Base-by-base conservation (phyloP, 2,113 vertebrate species). In the Oreochromis tanganicae region DNA sequence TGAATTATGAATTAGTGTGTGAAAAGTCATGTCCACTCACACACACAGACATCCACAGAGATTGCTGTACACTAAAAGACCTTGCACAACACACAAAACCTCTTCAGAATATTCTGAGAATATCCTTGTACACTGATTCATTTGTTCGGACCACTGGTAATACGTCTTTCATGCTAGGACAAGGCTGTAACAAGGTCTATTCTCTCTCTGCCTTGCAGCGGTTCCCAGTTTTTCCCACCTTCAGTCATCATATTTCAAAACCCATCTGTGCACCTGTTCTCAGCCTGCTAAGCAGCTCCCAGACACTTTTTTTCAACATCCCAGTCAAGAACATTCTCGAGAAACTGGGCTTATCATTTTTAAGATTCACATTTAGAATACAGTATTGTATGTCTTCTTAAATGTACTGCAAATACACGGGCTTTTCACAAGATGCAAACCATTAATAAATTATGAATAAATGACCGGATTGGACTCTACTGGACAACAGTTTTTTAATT, bases 401-500 rank as follows among this genome's bases (percentile, higher is more conserved):
- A 8, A 78, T n/a, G 71, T 19, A n/a, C 24, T 29, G 24, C 9
- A 75, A 75, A 75, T 71, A 24, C 21, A 46, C 29, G 11, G 59
- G 29, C 32, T 63, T 63, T 34, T 2, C 59, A 63, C 1, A 11
- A 29, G 14, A 0, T 75, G 14, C 9, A 73, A 73, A 73, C 38
- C 14, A 29, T 4, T 29, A 46, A 48, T 75, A 19, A 48, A 75
- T 75, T 11, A 19, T 19, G 0, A 17, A 48, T 48, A 48, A 75
- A 78, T 48, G 1, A 50, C 27, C 5, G 46, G 43, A 5, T 73
- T 46, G 14, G 21, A 11, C 2, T 4, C 7, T 6, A 73, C 66
- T 27, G 38, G n/a, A 0, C 9, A 68, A 21, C 27, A 17, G 17
- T 19, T 0, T 0, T 0, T 1, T 0, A 68, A 41, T 21, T 16